Evolutionary conservation across 2,888 invertebrate species (phyloP).

Genomic region (Heteromyza rotundicornis): DNA sequence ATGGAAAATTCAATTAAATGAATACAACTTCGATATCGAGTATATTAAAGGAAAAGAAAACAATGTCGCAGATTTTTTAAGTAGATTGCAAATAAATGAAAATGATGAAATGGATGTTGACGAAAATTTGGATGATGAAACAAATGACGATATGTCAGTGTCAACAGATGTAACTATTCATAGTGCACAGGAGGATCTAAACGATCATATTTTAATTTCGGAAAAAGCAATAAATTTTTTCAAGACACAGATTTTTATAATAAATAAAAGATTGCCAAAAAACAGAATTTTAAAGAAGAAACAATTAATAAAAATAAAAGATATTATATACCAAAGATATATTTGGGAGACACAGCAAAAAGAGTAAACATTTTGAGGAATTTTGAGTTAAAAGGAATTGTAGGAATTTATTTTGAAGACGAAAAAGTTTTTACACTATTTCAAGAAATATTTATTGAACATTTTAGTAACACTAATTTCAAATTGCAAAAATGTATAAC

Average conservation of each 20-base stretch:
- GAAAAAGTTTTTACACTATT: background rate
- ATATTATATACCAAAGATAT: no score
- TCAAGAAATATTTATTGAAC: background rate
- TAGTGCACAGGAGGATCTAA: slow-evolving; percentile 3
- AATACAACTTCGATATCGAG: slow-evolving; percentile 11
- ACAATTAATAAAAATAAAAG: background rate
- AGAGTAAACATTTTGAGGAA: background rate
- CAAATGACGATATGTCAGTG: background rate
- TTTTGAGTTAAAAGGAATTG: slow-evolving; percentile 7
- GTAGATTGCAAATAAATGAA: slow-evolving; percentile 4
- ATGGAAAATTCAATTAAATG: slow-evolving; percentile 14
- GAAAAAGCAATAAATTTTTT: slow-evolving; percentile 16
- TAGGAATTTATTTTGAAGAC: slow-evolving; percentile 8
- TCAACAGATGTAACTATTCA: slow-evolving; percentile 8
- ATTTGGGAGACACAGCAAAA: slow-evolving; percentile 10
- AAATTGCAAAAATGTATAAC: slow-evolving; percentile 7
- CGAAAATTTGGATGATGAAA: background rate
- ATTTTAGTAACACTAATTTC: slow-evolving; percentile 1
- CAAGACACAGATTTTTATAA: slow-evolving; percentile 9
- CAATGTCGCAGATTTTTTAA: slow-evolving; percentile 14
- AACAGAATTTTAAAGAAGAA: no score
- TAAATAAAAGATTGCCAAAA: no score
- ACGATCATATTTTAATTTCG: slow-evolving; percentile 10
- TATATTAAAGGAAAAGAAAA: slow-evolving; percentile 10
- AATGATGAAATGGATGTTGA: slow-evolving; percentile 6